Evolutionary conservation across 1,140 invertebrate species (phyloP), one percentile per base, ranked within the genome.

Genomic region (Drosophila bifasciata): DNA sequence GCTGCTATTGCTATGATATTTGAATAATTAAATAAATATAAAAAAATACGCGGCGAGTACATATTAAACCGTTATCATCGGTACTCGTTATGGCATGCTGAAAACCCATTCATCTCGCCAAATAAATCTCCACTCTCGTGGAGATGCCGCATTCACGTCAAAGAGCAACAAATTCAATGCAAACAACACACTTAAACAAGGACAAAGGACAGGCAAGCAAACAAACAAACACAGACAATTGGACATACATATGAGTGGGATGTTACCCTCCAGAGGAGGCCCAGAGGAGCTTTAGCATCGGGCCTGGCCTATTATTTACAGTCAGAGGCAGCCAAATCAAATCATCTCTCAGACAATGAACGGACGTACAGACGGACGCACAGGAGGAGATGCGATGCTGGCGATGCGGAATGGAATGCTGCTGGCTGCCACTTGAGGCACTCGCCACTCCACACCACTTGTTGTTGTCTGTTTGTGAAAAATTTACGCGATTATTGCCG

Each of bases 401-500:
- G 28, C 32, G 9, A 13, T 36, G 32, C 32, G 28, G 8, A 32
- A 32, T 32, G 28, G 28, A 32, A 32, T 32, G 9, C 28, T 32
- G 9, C 28, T 88, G 74, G 57, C 45, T 57, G 73, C 45, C 83
- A 81, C 77, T 79, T 67, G 51, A 70, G 62, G 53, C 53, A 23
- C 40, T 55, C 17, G 8, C 39, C 41, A 39, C 25, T 36, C 16
- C n/a, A 5, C 59, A 5, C 59, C 74, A 78, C 79, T 66, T 68
- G 74, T 66, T 68, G 61, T 40, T 50, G 72, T 44, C 59, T 70
- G 72, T 83, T 78, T 64, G 55, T 81, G 78, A 88, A 76, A 83
- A 86, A 88, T 86, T 66, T 86, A 68, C 66, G 69, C 78, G 68
- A 88, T 86, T 81, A 81, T 81, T 83, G 73, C 72, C 75, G 57